Evolutionary conservation across 2,888 invertebrate genomes (phyloP), one percentile per base, ranked within the genome.

Genomic region (Exocentrus adspersus): DNA sequence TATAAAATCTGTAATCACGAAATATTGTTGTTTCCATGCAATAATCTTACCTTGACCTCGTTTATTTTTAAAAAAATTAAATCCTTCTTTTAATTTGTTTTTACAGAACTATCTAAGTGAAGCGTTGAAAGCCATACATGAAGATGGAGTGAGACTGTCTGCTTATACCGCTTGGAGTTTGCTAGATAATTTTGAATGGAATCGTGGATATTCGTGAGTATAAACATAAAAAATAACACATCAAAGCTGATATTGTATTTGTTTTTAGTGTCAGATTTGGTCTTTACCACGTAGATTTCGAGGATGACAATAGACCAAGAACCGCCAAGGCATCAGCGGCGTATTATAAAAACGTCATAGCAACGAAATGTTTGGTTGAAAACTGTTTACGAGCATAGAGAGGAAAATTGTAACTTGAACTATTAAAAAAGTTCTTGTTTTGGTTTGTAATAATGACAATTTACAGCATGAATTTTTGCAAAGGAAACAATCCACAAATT

Each of bases 231-330:
- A 24, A 24, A 24, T 24, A 24, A 5, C 3, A 24, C 7, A 5
- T 24, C 7, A 7, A 5, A 5, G n/a, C n/a, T n/a, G n/a, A n/a
- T n/a, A n/a, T n/a, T n/a, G n/a, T n/a, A n/a, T n/a, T n/a, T n/a
- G n/a, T n/a, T n/a, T n/a, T n/a, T n/a, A 89, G 89, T 6, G 85
- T 85, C 67, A 86, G 85, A 75, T 92, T 90, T 79, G 92, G 92
- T 4, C 72, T 92, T 0, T 89, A 88, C 71, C 83, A 87, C 72
- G 89, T 92, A 0, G 87, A 92, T 75, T 90, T 89, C 76, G 78
- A 81, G 1, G 86, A 86, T 70, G 83, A 86, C 0, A 81, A 85
- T 0, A 85, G 87, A 65, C 83, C 86, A 1, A 84, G 92, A 68
- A 87, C 85, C 0, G 86, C 89, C 0, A 89, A 91, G 76, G 84